Base-by-base conservation (phyloP, 2,888 invertebrate species). In the Mechanitis mazaeus region DNA sequence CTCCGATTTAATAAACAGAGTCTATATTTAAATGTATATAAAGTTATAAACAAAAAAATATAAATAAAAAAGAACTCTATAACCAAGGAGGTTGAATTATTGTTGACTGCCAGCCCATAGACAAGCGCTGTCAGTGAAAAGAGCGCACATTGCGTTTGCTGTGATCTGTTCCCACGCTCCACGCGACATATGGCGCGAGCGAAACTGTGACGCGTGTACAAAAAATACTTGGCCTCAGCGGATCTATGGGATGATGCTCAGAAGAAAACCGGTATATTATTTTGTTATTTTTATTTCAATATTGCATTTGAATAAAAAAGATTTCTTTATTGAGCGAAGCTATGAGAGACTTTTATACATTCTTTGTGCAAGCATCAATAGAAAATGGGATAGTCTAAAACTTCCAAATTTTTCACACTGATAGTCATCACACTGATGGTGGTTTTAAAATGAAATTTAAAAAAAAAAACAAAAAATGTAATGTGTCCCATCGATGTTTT, bases 111-210 rank as follows among this genome's bases (percentile, higher is more conserved):
- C 54, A 33, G 58, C 47, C 54, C 45, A 59, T 61, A 65, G 56
- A 63, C 67, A 69, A 69, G 73, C 75, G 81, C 75, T 75, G 80
- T 81, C 81, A 84, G 83, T 84, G 81, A 80, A 85, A 78, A 67
- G 75, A 78, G 81, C 81, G 79, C 82, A 84, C 84, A 85, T 88
- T 88, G 86, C 84, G 85, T 81, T 79, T 78, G 75, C 74, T 73
- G 71, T 77, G 83, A 81, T 81, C 79, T 83, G 81, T 89, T 90
- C 89, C 87, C 89, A 90, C 89, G 89, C 78, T 84, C 80, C 81
- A 81, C 80, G 85, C 85, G 88, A 83, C 89, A 90, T 87, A 87
- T 90, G 89, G 87, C 88, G 83, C 87, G 85, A 80, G 87, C 82
- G 77, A 76, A 82, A 83, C 84, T 82, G 83, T 81, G 87, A 85